Evolutionary conservation across 2,888 invertebrate genomes (phyloP).

Genomic region (Baccha elongata): DNA sequence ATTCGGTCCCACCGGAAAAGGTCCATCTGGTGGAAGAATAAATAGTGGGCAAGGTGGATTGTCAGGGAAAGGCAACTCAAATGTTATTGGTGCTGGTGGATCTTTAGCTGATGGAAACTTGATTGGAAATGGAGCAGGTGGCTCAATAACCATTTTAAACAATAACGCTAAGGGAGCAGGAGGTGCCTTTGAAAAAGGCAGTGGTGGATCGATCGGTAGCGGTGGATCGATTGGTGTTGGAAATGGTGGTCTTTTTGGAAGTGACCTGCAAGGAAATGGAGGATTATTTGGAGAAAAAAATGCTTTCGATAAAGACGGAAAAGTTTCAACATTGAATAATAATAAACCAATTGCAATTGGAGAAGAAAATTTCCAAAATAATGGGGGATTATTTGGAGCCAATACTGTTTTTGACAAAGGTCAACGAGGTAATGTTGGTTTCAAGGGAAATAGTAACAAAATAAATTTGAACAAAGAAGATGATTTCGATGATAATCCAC

Average conservation of each 20-base stretch:
- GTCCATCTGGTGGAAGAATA: no score
- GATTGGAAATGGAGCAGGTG: not conserved
- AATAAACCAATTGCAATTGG: not conserved
- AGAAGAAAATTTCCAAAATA: not conserved
- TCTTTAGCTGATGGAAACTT: not conserved
- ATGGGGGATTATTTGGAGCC: conserved; percentile 1
- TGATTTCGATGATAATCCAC: not conserved
- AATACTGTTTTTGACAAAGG: conserved; percentile 27
- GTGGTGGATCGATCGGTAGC: conserved; percentile 55
- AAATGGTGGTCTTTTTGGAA: not conserved
- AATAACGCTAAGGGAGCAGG: not conserved
- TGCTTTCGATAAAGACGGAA: not conserved
- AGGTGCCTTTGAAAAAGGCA: conserved; percentile 47
- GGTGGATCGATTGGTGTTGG: not conserved
- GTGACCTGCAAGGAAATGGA: not conserved
- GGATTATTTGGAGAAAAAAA: conserved; percentile 3
- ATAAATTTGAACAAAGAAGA: conserved; percentile 5
- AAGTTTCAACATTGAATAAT: no score
- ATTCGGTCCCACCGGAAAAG: not conserved
- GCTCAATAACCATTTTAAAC: not conserved
- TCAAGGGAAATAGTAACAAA: not conserved
- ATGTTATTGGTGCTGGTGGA: conserved; percentile 12
- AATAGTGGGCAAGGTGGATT: not conserved
- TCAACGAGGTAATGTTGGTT: not conserved
- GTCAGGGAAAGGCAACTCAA: not conserved